Evolutionary conservation across 1,140 invertebrate species (phyloP), one percentile per base, ranked within the genome.

Genomic region (Zaprionus ghesquierei): DNA sequence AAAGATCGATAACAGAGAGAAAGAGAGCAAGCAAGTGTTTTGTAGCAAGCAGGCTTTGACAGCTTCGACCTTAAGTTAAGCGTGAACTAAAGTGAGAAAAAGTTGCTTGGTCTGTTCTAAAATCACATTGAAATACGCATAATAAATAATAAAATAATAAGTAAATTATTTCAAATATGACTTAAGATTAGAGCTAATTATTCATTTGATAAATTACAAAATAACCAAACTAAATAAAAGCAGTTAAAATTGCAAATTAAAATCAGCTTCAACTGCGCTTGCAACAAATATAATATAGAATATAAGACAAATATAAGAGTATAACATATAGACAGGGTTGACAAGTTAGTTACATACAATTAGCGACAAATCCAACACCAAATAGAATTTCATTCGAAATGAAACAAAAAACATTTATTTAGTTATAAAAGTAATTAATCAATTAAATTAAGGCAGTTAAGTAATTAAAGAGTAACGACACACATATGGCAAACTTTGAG

Each of bases 401-500:
- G 35, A 41, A 41, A 41, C 35, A 41, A 41, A 41, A 41, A 41
- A 41, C n/a, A 41, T 41, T 41, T 41, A 41, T 41, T 41, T n/a
- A 33, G 54, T 15, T 33, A 64, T 35, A 35, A 5, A 59, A 22
- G 18, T 46, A 15, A 33, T 54, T 23, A 62, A 9, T 66, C 15
- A 59, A 8, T 46, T 12, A 59, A 53, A 22, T 27, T 53, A 55
- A 61, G 10, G 55, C 25, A 56, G 70, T 41, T 56, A 69, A 74
- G 22, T 46, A 46, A 46, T 46, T 22, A 46, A 46, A 12, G n/a
- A n/a, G 3, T 46, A 12, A 23, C 1, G 20, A 46, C 18, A 68
- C 18, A 60, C 35, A 61, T 38, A 51, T 31, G 13, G 6, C 13
- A 29, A 27, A 22, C 12, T 22, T 33, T 41, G n/a, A 41, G 35